Conservation (phyloP, 2,888 invertebrate genomes). For the Andricus curvator region DNA sequence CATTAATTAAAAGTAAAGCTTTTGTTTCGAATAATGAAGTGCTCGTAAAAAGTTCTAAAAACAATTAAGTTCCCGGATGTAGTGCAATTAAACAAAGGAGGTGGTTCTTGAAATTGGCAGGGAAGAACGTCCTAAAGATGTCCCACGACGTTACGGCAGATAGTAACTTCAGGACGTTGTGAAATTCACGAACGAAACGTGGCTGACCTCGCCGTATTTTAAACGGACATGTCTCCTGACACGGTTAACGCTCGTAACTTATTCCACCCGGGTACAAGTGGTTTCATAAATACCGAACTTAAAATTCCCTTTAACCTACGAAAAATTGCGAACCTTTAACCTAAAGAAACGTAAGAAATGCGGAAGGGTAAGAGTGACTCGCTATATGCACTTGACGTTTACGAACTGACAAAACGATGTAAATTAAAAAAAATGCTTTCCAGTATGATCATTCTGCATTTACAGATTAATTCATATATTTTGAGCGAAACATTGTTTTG, state of each 20-base stretch:
- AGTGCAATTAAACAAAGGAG: conserved; percentile 33
- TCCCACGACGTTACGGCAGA: conserved; percentile 53
- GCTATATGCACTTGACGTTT: conserved; percentile 15
- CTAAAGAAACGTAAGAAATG: conserved; percentile 27
- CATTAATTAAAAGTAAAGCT: conserved; percentile 4
- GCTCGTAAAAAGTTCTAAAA: background rate
- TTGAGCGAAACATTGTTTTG: background rate
- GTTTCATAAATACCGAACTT: conserved; percentile 58
- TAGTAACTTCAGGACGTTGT: conserved; percentile 56
- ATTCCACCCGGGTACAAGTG: conserved; percentile 57
- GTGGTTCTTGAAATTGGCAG: conserved; percentile 19
- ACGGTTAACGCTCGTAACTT: conserved; percentile 60
- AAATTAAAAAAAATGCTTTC: background rate
- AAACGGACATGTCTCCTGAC: conserved; percentile 58
- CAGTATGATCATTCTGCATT: background rate
- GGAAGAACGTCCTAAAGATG: conserved; percentile 51
- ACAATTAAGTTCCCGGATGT: conserved; percentile 2
- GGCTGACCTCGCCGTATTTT: conserved; percentile 57
- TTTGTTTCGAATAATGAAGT: background rate
- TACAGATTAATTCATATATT: background rate
- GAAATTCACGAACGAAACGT: conserved; percentile 58
- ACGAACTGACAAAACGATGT: conserved; percentile 11
- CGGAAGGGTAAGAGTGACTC: conserved; percentile 16
- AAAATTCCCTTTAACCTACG: conserved; percentile 55
- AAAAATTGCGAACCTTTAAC: conserved; percentile 34